Base-by-base conservation (phyloP, 1,140 invertebrate genomes). In the Drosophila virilis region DNA sequence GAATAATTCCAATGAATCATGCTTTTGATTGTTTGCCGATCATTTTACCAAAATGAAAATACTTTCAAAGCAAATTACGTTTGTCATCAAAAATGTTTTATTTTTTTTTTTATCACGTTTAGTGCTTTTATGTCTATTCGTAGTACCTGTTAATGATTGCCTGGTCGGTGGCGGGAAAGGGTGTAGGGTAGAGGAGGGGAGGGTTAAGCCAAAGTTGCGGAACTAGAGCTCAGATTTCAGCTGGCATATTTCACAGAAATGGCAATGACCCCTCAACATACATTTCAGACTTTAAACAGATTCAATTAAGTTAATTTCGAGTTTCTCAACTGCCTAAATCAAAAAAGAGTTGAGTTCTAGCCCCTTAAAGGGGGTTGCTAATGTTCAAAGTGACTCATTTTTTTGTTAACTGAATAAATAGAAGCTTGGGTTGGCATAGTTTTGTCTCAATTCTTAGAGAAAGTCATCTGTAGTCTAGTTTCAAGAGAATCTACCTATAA, bases 221-320 rank as follows among this genome's bases (percentile, higher is more conserved):
- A 59, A 59, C 15, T 45, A 33, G 6, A 15, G 9, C 57, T 46
- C 42, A 46, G 13, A n/a, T 46, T 45, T 60, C 17, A 15, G 43
- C 33, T 45, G 40, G 57, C 57, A 45, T 60, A 3, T 37, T 17
- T 32, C 10, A 9, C 46, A 12, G 10, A 50, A 65, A 65, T 57
- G 62, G 52, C 62, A 66, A 66, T 57, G 62, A 66, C 57, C 62
- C 33, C 10, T 62, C 12, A 38, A 48, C 59, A 62, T 13, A 40
- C 22, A 28, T 28, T 5, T 40, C 38, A 12, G 37, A 10, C 37
- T 38, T 40, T 40, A 8, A 40, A 10, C 38, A 40, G 38, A 40
- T 12, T 40, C 22, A 40, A 12, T 40, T 40, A 12, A 12, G 12
- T 40, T 40, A 40, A 40, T 6, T 40, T 40, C 38, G 6, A 40